phyloP scores from a whole-genome alignment of 2,113 vertebrate species.

The Carassius carassius region DNA sequence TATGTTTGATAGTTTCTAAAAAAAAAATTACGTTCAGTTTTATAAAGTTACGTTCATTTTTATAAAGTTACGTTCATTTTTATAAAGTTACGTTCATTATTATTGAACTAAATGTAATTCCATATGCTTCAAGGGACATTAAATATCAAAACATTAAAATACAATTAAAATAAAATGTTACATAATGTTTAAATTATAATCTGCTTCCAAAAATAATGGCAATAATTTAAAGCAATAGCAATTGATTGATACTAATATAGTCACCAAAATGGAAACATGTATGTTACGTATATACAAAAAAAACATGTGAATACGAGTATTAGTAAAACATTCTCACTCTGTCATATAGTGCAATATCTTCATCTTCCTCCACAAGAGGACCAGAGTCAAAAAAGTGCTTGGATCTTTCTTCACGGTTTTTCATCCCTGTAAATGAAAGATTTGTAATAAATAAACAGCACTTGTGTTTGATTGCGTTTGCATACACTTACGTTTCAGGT shows the following conservation, averaged over 20 bases:
- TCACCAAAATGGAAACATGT: not conserved
- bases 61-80: too few relatives aligned
- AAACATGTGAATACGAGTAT: not conserved
- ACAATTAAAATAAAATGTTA: too few relatives aligned
- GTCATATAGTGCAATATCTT: constrained; percentile 86
- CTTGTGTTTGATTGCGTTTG: not conserved
- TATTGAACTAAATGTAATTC: too few relatives aligned
- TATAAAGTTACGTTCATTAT: too few relatives aligned
- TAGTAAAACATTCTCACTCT: constrained; percentile 25
- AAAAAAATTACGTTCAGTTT: too few relatives aligned
- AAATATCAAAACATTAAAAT: too few relatives aligned
- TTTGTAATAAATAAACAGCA: not conserved
- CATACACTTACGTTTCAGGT: constrained; percentile 89
- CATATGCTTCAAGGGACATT: too few relatives aligned
- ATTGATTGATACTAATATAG: not conserved
- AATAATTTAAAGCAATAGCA: not conserved
- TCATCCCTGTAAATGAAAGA: constrained; percentile 83
- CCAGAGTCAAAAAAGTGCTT: constrained; percentile 97
- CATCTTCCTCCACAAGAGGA: constrained; percentile 93
- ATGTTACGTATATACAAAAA: not conserved
- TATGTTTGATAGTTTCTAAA: too few relatives aligned
- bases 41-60: too few relatives aligned
- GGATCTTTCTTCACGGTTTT: constrained; percentile 94
- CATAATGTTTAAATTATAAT: not conserved
- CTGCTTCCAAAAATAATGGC: not conserved